These are phyloP conservation scores for Cyclopterus lumpus DNA, from an alignment of 2,797 vertebrate species.

Conservation along the genomic window DNA sequence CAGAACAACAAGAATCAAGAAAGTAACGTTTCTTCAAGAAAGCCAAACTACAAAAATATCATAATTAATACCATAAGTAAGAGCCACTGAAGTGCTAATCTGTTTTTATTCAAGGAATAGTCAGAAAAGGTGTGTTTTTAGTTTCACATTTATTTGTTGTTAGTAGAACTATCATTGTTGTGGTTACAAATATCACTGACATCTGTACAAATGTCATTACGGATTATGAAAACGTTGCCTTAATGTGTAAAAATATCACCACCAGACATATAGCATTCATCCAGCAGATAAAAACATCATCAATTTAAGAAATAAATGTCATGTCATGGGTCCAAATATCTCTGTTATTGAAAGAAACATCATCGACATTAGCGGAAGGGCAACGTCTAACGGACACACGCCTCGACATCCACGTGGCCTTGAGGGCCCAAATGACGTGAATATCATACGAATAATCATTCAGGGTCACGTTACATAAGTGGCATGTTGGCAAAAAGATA, in stretches of 20 bases:
- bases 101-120: too few species aligned
- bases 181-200: not conserved
- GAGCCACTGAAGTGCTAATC: too few species aligned
- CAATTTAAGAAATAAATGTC: not conserved
- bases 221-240: not conserved
- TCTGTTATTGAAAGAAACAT: slow-evolving; percentile 5
- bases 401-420: too few species aligned
- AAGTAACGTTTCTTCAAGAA: too few species aligned
- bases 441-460: too few species aligned
- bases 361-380: not conserved
- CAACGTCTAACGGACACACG: not conserved
- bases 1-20: too few species aligned
- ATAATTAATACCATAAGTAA: too few species aligned
- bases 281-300: not conserved
- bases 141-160: not conserved
- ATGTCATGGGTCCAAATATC: slow-evolving; percentile 1
- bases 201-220: not conserved
- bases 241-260: not conserved
- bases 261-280: not conserved
- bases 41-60: too few species aligned
- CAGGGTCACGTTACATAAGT: too few species aligned
- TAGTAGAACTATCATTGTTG: not conserved
- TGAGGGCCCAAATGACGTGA: too few species aligned
- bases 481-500: too few species aligned
- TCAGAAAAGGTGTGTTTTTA: too few species aligned